Base-by-base conservation (phyloP, 2,113 vertebrate species). In the Campylorhamphus procurvoides region DNA sequence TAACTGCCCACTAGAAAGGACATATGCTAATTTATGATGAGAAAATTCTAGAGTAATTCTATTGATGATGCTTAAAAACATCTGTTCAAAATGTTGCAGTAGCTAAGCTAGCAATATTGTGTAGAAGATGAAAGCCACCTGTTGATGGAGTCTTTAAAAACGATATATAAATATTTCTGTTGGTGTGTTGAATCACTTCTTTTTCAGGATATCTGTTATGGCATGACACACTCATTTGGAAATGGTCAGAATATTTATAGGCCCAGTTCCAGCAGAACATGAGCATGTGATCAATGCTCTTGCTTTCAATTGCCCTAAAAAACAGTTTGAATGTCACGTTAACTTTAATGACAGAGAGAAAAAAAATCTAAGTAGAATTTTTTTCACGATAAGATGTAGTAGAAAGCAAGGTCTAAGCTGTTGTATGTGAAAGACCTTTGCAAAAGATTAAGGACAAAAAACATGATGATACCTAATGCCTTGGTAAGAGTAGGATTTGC, bases 1-100 rank as follows among this genome's bases (percentile, higher is more conserved):
- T 91, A 93, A 90, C 85, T 97, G 77, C 64, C 78, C 89, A 74
- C 39, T 28, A 40, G 64, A 93, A 96, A 77, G 37, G 92, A 91
- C 89, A 74, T 25, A 52, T 85, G 64, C 60, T 96, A 92, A 97
- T 97, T 97, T 95, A 96, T 83, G 84, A 97, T 75, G 79, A 93
- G 46, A 11, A 86, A 94, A 67, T 90, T 83, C 94, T 84, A 60
- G 7, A 39, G 82, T 50, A 84, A 84, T 84, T 84, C 81, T 89
- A 71, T 40, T 78, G 90, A 90, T 85, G 53, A 84, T 35, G 18
- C 76, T 75, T 84, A 53, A 72, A 81, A 78, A 71, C 78, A 84
- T 90, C 92, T 64, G 95, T 90, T 90, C 18, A 16, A 31, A 18
- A 16, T 14, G 46, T 60, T 60, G 68, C 58, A 31, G 97, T 93